phyloP scores from a whole-genome alignment of 64 coral and sea anemone species.

The Orbicella faveolata region DNA sequence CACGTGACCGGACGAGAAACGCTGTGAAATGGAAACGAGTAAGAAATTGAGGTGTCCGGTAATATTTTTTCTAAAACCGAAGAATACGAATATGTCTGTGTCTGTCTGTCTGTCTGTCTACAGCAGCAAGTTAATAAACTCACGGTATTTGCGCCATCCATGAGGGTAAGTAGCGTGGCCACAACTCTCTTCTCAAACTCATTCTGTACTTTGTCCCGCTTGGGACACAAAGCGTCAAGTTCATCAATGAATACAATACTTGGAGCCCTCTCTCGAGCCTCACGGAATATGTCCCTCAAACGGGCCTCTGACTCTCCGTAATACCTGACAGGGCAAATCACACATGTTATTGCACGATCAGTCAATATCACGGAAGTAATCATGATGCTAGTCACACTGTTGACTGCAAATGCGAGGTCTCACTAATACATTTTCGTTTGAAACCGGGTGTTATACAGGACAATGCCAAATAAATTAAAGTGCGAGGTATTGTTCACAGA shows the following conservation, averaged over 20 bases:
- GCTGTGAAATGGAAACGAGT: neutral
- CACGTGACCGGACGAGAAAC: conserved; percentile 58
- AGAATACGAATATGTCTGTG: too few relatives aligned
- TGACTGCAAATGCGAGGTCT: too few relatives aligned
- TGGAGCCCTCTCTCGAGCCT: conserved; percentile 78
- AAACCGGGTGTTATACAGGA: too few relatives aligned
- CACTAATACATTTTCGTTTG: too few relatives aligned
- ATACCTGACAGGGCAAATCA: conserved; percentile 56
- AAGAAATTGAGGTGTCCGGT: too few relatives aligned
- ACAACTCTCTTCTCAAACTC: conserved; percentile 99
- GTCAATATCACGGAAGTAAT: too few relatives aligned
- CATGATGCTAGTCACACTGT: too few relatives aligned
- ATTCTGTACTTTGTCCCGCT: conserved; percentile 95
- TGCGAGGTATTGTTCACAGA: neutral
- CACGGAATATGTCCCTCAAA: conserved; percentile 91
- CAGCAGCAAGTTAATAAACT: neutral
- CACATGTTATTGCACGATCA: neutral
- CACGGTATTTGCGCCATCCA: conserved; percentile 90
- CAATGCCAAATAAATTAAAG: too few relatives aligned
- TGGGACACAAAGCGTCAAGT: conserved; percentile 93
- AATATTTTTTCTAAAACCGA: too few relatives aligned
- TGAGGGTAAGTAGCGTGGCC: conserved; percentile 87
- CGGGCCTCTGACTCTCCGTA: conserved; percentile 97
- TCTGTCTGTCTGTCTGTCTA: too few relatives aligned
- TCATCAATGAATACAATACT: conserved; percentile 97